Conservation (phyloP, 2,888 invertebrate species). For the Pseudococcus jackbeardsleyi region DNA sequence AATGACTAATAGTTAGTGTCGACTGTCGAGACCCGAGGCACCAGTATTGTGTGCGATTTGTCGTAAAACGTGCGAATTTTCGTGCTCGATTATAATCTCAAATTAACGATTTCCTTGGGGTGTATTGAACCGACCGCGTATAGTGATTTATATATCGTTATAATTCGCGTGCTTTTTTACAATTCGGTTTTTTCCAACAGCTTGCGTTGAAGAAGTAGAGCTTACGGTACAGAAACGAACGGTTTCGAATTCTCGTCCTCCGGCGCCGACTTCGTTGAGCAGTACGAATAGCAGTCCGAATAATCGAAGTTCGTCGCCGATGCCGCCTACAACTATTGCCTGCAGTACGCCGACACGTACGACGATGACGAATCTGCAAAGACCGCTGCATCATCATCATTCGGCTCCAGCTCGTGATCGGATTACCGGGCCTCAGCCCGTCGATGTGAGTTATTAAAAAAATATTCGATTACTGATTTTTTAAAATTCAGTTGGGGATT, state of each 20-base stretch:
- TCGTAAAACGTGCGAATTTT: neutral
- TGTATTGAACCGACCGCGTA: neutral
- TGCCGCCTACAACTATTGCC: constrained; percentile 69
- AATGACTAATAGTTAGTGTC: too few relatives aligned
- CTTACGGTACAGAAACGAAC: constrained; percentile 78
- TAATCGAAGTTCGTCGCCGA: constrained; percentile 59
- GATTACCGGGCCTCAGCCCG: constrained; percentile 88
- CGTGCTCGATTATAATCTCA: neutral
- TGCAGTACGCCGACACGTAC: constrained; percentile 70
- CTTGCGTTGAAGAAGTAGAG: constrained; percentile 76
- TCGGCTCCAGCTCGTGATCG: constrained; percentile 72
- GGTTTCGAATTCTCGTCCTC: constrained; percentile 65
- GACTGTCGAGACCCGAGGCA: too few relatives aligned
- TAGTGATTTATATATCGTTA: neutral
- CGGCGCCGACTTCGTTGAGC: constrained; percentile 51
- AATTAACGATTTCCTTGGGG: constrained; percentile 31
- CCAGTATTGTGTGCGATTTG: neutral
- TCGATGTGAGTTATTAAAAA: constrained; percentile 79
- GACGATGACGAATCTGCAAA: constrained; percentile 69
- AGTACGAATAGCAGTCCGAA: constrained; percentile 19
- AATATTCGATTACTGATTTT: too few relatives aligned
- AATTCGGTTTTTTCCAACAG: constrained; percentile 71
- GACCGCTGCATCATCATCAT: constrained; percentile 70
- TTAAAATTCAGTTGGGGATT: too few relatives aligned
- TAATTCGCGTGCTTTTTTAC: constrained; percentile 64